Evolutionary conservation across 2,113 vertebrate genomes (phyloP).

Genomic region (Pycnonotus jocosus): DNA sequence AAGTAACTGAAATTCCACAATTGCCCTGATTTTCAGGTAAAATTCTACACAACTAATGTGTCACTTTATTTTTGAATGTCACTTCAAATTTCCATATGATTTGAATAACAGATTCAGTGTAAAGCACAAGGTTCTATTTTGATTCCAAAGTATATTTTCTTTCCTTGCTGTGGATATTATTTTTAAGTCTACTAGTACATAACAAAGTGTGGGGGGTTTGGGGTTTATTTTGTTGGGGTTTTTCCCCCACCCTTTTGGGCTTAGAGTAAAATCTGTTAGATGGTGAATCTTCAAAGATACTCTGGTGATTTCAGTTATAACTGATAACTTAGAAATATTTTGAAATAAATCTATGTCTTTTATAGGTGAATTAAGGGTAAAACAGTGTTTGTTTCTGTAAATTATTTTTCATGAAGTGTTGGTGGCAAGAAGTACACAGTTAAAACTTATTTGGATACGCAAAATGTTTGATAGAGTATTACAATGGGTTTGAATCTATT

Average conservation of each 20-base stretch:
- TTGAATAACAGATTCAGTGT: background rate
- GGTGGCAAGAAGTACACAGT: background rate
- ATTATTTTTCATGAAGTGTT: background rate
- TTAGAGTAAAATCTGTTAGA: background rate
- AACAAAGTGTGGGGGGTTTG: no score
- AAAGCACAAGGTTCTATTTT: background rate
- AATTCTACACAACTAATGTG: background rate
- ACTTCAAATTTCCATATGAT: background rate
- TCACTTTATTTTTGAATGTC: background rate
- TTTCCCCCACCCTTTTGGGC: fast-evolving
- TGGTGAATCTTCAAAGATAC: background rate
- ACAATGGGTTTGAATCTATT: background rate
- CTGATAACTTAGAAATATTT: background rate
- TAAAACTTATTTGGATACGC: background rate
- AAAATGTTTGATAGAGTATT: background rate
- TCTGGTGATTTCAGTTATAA: background rate
- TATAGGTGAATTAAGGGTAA: background rate
- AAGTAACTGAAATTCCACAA: background rate
- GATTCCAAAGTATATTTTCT: background rate
- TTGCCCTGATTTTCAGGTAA: background rate
- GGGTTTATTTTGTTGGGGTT: background rate
- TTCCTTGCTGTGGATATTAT: background rate
- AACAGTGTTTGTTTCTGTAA: background rate
- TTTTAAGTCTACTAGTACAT: background rate
- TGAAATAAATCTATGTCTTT: background rate